Evolutionary conservation across 2,113 vertebrate genomes (phyloP).

Genomic region (Chelonoidis abingdonii): DNA sequence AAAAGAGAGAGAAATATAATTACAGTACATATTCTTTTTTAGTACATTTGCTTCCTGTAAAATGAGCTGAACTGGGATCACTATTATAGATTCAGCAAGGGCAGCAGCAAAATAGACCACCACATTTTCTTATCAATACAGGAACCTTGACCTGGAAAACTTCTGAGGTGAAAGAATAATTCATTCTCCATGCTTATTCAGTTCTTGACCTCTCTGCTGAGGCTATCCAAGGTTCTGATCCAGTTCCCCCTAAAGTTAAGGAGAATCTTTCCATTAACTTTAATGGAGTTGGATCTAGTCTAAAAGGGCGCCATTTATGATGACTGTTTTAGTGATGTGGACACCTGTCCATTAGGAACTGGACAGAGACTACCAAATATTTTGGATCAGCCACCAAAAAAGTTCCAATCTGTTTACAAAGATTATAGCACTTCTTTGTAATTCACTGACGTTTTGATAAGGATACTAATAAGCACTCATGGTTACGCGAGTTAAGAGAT

Average conservation of each 20-base stretch:
- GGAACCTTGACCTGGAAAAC: background rate
- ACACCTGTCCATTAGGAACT: background rate
- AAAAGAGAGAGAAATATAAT: background rate
- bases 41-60: background rate
- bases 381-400: background rate
- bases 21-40: background rate
- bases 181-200: background rate
- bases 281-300: background rate
- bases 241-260: background rate
- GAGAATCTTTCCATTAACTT: background rate
- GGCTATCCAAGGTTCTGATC: background rate
- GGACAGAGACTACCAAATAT: background rate
- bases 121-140: background rate
- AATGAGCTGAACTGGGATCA: background rate
- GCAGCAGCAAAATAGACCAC: background rate
- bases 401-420: background rate
- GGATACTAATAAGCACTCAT: constrained; percentile 72
- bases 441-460: constrained; percentile 68
- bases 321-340: background rate
- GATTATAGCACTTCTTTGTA: constrained; percentile 29
- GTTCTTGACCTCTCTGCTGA: background rate
- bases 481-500: constrained; percentile 75
- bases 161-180: background rate
- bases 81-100: background rate
- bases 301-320: background rate